Evolutionary conservation across 2,888 invertebrate genomes (phyloP).

Genomic region (Protonemura montana): DNA sequence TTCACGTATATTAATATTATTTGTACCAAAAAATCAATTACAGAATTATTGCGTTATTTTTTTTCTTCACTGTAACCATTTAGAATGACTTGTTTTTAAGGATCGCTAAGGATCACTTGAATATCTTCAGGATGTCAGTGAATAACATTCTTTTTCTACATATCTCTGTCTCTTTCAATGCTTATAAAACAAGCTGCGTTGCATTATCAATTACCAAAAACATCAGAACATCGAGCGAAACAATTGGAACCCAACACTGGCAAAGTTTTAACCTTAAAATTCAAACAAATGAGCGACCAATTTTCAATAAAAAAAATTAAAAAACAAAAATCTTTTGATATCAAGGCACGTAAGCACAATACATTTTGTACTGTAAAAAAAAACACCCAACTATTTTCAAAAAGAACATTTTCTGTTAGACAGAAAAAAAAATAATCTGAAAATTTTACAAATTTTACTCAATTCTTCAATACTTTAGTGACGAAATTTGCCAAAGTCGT

Average conservation of each 20-base stretch:
- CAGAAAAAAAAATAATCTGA: too few species aligned
- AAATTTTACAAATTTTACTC: too few species aligned
- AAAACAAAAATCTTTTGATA: background rate
- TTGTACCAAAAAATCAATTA: conserved; percentile 9
- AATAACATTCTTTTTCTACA: background rate
- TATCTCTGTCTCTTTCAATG: background rate
- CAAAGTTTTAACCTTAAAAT: background rate
- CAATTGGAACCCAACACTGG: background rate
- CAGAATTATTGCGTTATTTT: conserved; percentile 1
- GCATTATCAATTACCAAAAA: background rate
- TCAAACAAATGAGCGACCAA: background rate
- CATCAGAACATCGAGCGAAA: background rate
- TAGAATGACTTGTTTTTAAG: background rate
- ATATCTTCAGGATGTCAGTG: background rate
- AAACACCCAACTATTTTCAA: too few species aligned
- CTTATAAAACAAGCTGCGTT: background rate
- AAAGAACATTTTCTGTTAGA: too few species aligned
- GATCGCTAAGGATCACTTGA: background rate
- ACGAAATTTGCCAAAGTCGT: too few species aligned
- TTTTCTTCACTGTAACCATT: background rate
- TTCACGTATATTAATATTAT: background rate
- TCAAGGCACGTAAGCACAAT: conserved; percentile 34
- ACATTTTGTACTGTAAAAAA: background rate
- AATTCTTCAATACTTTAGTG: too few species aligned
- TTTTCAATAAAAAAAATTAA: background rate